A percentile compares a stretch with the other conserved stretches of the same genome.
Evolutionary conservation across 2,888 invertebrate species (phyloP).

Genomic region (Ophion ventricosus): DNA sequence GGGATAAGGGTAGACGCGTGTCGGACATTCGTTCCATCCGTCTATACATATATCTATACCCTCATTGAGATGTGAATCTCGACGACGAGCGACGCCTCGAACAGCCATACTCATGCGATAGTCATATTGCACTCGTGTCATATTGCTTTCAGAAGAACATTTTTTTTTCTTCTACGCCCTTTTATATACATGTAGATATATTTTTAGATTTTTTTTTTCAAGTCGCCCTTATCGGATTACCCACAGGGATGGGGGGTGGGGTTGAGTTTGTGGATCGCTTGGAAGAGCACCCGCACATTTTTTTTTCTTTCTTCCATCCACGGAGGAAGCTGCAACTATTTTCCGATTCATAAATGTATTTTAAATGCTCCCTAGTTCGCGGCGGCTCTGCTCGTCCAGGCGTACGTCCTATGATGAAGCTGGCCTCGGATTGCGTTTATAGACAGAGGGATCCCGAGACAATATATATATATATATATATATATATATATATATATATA

Average conservation of each 20-base stretch:
- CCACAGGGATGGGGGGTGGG: not conserved
- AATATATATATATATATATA: too few relatives aligned
- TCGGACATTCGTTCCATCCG: conserved; percentile 23
- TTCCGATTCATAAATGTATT: conserved; percentile 63
- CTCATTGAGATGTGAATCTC: conserved; percentile 55
- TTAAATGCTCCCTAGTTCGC: conserved; percentile 43
- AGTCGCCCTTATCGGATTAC: conserved; percentile 59
- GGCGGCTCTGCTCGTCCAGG: conserved; percentile 49
- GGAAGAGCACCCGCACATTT: conserved; percentile 10
- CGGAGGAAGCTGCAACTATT: conserved; percentile 48
- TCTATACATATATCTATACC: conserved; percentile 24
- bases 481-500: too few relatives aligned
- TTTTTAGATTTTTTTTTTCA: conserved; percentile 13
- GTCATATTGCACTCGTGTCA: conserved; percentile 11
- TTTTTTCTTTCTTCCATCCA: conserved; percentile 16
- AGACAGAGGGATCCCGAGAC: conserved; percentile 22
- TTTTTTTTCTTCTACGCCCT: conserved; percentile 24
- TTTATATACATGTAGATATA: not conserved
- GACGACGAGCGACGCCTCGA: conserved; percentile 28
- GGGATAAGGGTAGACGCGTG: conserved; percentile 80
- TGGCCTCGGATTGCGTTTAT: not conserved
- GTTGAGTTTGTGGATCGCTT: not conserved
- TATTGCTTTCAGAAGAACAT: conserved; percentile 55
- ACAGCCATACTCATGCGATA: conserved; percentile 20
- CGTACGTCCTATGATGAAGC: conserved; percentile 65